Base-by-base conservation (phyloP, 2,113 vertebrate genomes). In the Meles meles region DNA sequence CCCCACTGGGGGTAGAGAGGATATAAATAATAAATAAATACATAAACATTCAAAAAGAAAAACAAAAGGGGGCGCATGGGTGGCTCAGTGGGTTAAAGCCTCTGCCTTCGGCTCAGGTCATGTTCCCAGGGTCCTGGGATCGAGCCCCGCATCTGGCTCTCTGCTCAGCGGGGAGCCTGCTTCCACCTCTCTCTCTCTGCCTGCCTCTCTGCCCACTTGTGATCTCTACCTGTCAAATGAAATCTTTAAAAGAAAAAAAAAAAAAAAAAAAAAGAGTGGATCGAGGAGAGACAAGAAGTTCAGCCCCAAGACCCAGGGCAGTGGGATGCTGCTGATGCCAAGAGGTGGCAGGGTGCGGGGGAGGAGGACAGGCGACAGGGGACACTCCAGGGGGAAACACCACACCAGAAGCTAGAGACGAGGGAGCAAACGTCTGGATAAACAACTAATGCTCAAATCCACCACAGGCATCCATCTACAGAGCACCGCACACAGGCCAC, bases 401-500 rank as follows among this genome's bases (percentile, higher is more conserved):
- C 47, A 27, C 27, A 39, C 52, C 29, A 9, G 23, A 59, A 74
- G 20, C 42, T 42, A 81, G 34, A 87, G 71, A 63, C 1, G 12
- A 86, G 77, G 72, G 59, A n/a, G 65, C 39, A 49, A 55, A 23
- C 0, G 0, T 79, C 61, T 65, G 21, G 81, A 84, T 86, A 47
- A 86, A 80, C 80, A 82, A 17, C 25, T 5, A 47, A 52, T 7
- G 27, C 25, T 84, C 91, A 29, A 13, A 77, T 29, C 72, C 55
- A 34, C 63, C 92, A 67, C 55, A 1, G 44, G 85, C 39, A 5
- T 37, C 80, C 83, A 15, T n/a, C 14, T 23, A 29, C 71, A 57
- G 2, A 69, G 42, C 0, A 2, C 34, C 8, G 25, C 31, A 15
- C 5, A 67, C 0, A 7, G 77, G 21, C 44, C 42, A 61, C 0